Evolutionary conservation across 2,888 invertebrate species (phyloP).

Genomic region (Apamea monoglypha): DNA sequence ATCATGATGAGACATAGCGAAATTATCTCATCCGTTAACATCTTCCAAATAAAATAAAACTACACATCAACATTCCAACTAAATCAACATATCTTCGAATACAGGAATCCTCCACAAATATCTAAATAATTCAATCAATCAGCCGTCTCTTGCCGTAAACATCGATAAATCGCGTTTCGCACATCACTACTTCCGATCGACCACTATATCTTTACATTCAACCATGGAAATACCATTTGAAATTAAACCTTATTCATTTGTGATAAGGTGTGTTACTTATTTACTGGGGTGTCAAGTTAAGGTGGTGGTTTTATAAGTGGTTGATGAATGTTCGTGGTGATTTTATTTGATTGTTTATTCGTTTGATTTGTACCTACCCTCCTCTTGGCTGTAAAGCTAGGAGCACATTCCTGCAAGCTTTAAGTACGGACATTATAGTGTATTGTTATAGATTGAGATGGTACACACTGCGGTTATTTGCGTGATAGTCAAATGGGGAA

Average conservation of each 20-base stretch:
- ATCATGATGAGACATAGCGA: conserved; percentile 11
- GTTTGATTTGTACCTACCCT: conserved; percentile 77
- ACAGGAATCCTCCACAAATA: conserved; percentile 39
- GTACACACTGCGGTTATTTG: conserved; percentile 31
- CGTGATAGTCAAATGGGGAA: conserved; percentile 30
- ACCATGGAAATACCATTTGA: conserved; percentile 1
- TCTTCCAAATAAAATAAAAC: conserved; percentile 37
- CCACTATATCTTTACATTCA: conserved; percentile 28
- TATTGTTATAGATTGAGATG: conserved; percentile 38
- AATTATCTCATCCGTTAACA: conserved; percentile 34
- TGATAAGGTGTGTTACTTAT: neutral
- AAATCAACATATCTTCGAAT: conserved; percentile 39
- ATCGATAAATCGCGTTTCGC: conserved; percentile 62
- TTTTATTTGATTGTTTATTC: conserved; percentile 88
- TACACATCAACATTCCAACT: conserved; percentile 30
- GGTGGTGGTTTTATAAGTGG: conserved; percentile 75
- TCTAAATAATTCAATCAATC: conserved; percentile 59
- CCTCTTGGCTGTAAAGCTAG: conserved; percentile 38
- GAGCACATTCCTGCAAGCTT: conserved; percentile 53
- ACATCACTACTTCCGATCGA: conserved; percentile 54
- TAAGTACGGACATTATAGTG: conserved; percentile 27
- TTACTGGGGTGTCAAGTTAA: conserved; percentile 31
- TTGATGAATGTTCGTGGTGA: conserved; percentile 83
- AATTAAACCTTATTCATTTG: conserved; percentile 28
- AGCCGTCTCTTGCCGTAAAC: conserved; percentile 42